phyloP scores from a whole-genome alignment of 2,113 vertebrate species.

The Eolophus roseicapilla region DNA sequence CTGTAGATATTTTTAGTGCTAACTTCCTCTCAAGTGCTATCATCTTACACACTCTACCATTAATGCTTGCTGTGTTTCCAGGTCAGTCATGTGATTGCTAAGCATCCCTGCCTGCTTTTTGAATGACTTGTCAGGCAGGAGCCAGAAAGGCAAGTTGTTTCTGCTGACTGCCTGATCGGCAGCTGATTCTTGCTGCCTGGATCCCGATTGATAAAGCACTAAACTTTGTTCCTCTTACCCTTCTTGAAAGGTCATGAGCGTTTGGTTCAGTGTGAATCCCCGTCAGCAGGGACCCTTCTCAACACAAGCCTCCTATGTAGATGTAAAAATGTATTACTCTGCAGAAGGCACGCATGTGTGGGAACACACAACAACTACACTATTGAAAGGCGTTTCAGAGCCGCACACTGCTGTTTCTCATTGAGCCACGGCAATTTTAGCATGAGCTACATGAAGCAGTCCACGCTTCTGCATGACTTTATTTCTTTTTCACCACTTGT shows the following conservation, averaged over 20 bases:
- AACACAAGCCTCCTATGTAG: neutral
- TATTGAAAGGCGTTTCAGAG: slow-evolving; percentile 31
- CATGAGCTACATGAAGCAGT: neutral
- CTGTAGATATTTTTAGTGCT: slow-evolving; percentile 70
- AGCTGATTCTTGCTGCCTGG: neutral
- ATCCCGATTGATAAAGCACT: neutral
- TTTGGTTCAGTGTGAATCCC: neutral
- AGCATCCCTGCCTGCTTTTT: slow-evolving; percentile 56
- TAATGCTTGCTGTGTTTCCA: slow-evolving; percentile 65
- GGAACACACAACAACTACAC: slow-evolving; percentile 39
- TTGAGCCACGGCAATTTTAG: neutral
- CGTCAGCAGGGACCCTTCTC: slow-evolving; percentile 15
- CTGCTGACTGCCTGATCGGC: neutral
- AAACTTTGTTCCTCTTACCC: neutral
- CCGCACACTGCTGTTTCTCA: slow-evolving; percentile 1
- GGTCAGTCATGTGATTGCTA: slow-evolving; percentile 60
- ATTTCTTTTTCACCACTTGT: neutral
- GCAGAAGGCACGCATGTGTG: slow-evolving; percentile 41
- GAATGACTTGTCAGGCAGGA: slow-evolving; percentile 46
- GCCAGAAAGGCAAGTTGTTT: neutral
- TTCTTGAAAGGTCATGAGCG: neutral
- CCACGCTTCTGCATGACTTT: neutral
- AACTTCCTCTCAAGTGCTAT: slow-evolving; percentile 58
- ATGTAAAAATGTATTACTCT: slow-evolving; percentile 43
- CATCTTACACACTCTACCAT: slow-evolving; percentile 65